A percentile compares a stretch with the other conserved stretches of the same genome.
Evolutionary conservation across 2,113 vertebrate genomes (phyloP).

Genomic region (Psilopsiagon aurifrons): DNA sequence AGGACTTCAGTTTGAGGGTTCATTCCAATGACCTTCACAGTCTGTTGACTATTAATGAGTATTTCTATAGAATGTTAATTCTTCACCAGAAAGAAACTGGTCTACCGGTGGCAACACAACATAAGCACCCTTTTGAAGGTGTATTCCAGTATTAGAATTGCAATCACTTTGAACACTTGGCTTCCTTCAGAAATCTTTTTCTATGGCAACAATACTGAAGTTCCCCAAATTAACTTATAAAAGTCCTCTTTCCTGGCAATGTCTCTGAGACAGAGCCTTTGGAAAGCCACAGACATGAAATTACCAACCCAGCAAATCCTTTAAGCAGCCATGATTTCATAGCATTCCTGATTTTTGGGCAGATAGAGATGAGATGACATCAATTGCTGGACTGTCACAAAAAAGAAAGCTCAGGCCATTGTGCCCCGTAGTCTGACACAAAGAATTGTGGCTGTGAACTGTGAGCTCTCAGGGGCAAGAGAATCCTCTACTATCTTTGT

Average conservation of each 20-base stretch:
- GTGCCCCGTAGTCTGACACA: not conserved
- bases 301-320: not conserved
- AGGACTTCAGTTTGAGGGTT: not conserved
- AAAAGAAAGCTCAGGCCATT: not conserved
- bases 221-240: not conserved
- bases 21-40: not conserved
- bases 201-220: not conserved
- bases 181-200: not conserved
- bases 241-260: not conserved
- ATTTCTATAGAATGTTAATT: not conserved
- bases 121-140: rapidly evolving
- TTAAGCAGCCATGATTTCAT: not conserved
- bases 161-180: not conserved
- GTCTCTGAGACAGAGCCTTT: not conserved
- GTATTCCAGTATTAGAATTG: not conserved
- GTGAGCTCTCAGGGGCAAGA: not conserved
- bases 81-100: not conserved
- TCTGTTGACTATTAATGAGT: not conserved
- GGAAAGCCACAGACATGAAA: not conserved
- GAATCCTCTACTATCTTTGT: not conserved
- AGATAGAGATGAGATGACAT: not conserved
- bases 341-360: not conserved
- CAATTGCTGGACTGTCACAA: not conserved
- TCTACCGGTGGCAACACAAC: not conserved
- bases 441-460: not conserved